Percentiles rank a stretch among this genome's conserved stretches.
Conservation (phyloP, 2,888 invertebrate genomes). For the Laspeyria flexula region DNA sequence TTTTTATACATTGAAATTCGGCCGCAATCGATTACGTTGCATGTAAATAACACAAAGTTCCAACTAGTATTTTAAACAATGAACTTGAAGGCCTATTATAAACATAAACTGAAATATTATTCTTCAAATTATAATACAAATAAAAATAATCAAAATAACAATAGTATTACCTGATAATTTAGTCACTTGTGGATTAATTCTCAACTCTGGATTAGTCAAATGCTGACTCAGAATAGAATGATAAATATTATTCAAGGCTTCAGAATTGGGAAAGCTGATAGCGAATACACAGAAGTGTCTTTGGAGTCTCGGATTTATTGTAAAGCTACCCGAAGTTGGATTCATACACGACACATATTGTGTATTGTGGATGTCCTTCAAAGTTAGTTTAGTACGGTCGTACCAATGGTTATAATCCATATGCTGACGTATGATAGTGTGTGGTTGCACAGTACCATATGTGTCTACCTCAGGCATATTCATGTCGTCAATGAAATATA, state of each 20-base stretch:
- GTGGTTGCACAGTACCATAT: constrained; percentile 98
- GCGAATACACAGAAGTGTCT: constrained; percentile 96
- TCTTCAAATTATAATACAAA: no score
- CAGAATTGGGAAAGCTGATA: constrained; percentile 92
- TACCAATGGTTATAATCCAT: constrained; percentile 98
- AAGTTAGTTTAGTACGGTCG: constrained; percentile 92
- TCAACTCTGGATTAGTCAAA: constrained; percentile 92
- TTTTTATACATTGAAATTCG: no score
- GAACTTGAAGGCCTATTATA: no score
- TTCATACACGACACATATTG: constrained; percentile 99
- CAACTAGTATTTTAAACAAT: no score
- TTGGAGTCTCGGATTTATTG: constrained; percentile 97
- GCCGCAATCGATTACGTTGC: no score
- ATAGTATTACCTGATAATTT: constrained; percentile 88
- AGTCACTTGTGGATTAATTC: constrained; percentile 89
- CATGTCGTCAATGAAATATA: constrained; percentile 99
- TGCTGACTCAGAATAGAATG: constrained; percentile 95
- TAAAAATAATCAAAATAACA: no score
- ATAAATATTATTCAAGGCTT: constrained; percentile 95
- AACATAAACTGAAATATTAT: no score
- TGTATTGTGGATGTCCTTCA: constrained; percentile 98
- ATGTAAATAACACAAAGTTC: no score
- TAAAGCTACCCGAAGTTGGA: constrained; percentile 98
- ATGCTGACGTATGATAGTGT: constrained; percentile 97
- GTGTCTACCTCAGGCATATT: constrained; percentile 97